Base-by-base conservation (phyloP, 2,797 vertebrate genomes). In the Rhincodon typus region DNA sequence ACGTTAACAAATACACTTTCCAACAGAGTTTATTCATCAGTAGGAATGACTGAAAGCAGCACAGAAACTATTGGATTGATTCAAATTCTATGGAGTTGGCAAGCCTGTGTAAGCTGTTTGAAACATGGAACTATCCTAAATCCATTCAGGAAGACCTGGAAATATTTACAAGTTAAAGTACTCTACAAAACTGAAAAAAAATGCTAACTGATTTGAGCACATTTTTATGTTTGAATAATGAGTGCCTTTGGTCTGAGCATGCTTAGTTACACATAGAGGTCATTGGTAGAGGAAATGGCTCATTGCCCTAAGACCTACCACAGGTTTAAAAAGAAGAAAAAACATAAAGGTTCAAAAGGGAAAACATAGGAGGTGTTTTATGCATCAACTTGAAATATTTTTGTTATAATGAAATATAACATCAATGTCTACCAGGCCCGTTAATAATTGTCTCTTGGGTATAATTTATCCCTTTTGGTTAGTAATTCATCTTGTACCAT, bases 321-420 rank as follows among this genome's bases (percentile, higher is more conserved):
- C 95, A 30, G 34, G 57, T 90, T 77, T 74, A 94, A 94, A 94
- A 91, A 88, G 74, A 91, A 53, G 84, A 70, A 94, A 72, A 96
- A 96, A 79, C 94, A 95, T n/a, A 95, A 46, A 94, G 95, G 46
- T 69, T 96, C 90, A 95, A 95, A 67, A 95, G 79, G 27, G 67
- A 90, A 96, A 96, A 97, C 97, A 97, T 97, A 97, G 97, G 96
- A 97, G 97, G 97, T 97, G 97, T 98, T 98, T 98, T 98, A 98
- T 97, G 97, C 97, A 66, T 72, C 97, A 97, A 96, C 96, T 96
- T 97, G 98, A 97, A 96, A 97, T 96, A 96, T 96, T 96, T 96
- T 96, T 97, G 97, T 97, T 97, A 97, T 98, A 95, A 96, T 98
- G 97, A 98, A 98, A 97, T 98, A 97, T 96, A 97, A 97, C 97